Evolutionary conservation across 2,888 invertebrate genomes (phyloP).

Genomic region (Limenitis camilla): DNA sequence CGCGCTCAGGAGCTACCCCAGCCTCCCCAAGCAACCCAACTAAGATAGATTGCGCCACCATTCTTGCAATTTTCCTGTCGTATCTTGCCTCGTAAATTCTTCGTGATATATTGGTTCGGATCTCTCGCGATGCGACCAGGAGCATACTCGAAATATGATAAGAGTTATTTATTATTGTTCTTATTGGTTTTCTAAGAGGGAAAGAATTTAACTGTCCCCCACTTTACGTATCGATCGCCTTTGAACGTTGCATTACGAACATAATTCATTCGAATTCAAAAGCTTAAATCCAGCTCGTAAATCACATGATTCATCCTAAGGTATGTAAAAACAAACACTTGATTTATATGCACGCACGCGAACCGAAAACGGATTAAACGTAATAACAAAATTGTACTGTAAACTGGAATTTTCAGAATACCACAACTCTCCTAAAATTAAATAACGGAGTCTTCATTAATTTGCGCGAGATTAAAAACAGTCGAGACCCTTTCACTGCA

Average conservation of each 20-base stretch:
- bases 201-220: slow-evolving; percentile 42
- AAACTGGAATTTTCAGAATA: slow-evolving; percentile 28
- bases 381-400: slow-evolving; percentile 34
- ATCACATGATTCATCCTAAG: slow-evolving; percentile 26
- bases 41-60: slow-evolving; percentile 93
- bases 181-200: slow-evolving; percentile 72
- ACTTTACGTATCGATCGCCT: slow-evolving; percentile 39
- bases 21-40: slow-evolving; percentile 76
- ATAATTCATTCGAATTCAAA: slow-evolving; percentile 20
- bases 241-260: slow-evolving; percentile 10
- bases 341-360: slow-evolving; percentile 31
- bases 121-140: slow-evolving; percentile 74
- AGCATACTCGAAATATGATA: slow-evolving; percentile 76
- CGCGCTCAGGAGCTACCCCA: slow-evolving; percentile 49
- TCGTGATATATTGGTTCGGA: slow-evolving; percentile 84
- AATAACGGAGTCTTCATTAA: slow-evolving; percentile 55
- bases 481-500: slow-evolving; percentile 42
- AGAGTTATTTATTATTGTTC: slow-evolving; percentile 76
- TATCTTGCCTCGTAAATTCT: slow-evolving; percentile 91
- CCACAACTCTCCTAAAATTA: slow-evolving; percentile 38
- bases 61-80: slow-evolving; percentile 96
- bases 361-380: slow-evolving; percentile 33
- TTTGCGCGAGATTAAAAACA: slow-evolving; percentile 60
- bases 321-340: slow-evolving; percentile 32
- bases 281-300: slow-evolving; percentile 24